Conservation (phyloP, 2,113 vertebrate genomes). For the Phyllopteryx taeniolatus region DNA sequence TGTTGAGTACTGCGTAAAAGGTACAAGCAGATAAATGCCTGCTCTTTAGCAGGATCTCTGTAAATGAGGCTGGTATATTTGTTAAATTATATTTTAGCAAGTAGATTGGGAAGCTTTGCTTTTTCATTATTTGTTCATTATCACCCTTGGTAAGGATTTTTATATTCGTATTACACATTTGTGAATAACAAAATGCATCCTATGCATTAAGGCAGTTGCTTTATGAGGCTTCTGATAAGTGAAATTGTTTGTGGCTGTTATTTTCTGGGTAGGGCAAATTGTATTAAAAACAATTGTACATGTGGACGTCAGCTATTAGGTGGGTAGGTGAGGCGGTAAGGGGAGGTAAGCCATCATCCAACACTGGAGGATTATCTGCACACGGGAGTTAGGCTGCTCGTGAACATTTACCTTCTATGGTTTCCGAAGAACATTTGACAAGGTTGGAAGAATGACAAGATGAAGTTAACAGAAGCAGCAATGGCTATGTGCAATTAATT, state of each 20-base stretch:
- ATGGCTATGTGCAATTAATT: not conserved
- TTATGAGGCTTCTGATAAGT: not conserved
- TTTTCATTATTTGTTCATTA: too few relatives aligned
- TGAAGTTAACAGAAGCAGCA: not conserved
- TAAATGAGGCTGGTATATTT: not conserved
- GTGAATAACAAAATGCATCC: not conserved
- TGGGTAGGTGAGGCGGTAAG: constrained; percentile 9
- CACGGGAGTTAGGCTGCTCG: constrained; percentile 44
- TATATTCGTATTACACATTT: not conserved
- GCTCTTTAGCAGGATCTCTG: not conserved
- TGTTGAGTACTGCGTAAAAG: not conserved
- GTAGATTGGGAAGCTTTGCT: too few relatives aligned
- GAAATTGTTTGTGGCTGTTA: not conserved
- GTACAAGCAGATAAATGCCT: not conserved
- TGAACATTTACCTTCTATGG: constrained; percentile 72
- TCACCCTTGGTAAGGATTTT: not conserved
- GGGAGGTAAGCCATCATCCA: constrained; percentile 30
- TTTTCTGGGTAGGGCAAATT: not conserved
- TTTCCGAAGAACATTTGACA: constrained; percentile 59
- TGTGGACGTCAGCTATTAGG: constrained; percentile 3
- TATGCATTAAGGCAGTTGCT: not conserved
- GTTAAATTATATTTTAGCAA: not conserved
- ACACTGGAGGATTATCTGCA: constrained; percentile 39
- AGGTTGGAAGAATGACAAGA: constrained; percentile 51
- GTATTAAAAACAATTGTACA: not conserved